Percentiles rank a stretch among this genome's conserved stretches.
Conservation (phyloP, 2,113 vertebrate genomes). For the Cygnus buccinator region DNA sequence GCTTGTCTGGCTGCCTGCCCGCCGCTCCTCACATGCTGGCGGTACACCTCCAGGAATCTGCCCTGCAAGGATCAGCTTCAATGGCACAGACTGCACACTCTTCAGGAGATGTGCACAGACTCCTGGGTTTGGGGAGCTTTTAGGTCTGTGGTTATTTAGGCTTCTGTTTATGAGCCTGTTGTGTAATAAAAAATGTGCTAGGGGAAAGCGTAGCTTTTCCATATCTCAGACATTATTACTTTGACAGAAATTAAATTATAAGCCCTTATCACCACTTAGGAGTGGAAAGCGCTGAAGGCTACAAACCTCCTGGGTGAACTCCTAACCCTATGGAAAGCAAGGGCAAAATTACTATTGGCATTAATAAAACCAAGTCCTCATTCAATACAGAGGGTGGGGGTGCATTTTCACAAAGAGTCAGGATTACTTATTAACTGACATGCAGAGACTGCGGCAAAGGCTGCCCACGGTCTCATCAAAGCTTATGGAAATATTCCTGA, state of each 20-base stretch:
- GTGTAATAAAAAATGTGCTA: neutral
- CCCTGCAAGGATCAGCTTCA: neutral
- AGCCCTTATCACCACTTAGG: neutral
- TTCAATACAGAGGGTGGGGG: neutral
- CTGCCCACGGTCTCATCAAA: neutral
- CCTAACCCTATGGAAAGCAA: neutral
- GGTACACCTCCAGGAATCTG: neutral
- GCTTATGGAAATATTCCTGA: neutral
- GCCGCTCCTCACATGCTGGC: neutral
- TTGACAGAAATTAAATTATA: conserved; percentile 42
- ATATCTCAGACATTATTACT: neutral
- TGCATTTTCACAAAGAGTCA: neutral
- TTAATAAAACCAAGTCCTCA: neutral
- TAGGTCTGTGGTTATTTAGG: neutral
- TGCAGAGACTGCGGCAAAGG: neutral
- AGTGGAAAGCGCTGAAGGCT: neutral
- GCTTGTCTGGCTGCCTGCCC: conserved; percentile 18
- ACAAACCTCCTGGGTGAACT: neutral
- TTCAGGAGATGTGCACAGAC: neutral
- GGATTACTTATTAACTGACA: neutral
- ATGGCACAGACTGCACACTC: neutral
- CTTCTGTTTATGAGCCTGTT: conserved; percentile 24
- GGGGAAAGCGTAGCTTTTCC: neutral
- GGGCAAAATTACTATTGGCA: neutral
- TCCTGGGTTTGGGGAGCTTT: neutral